Evolutionary conservation across 2,888 invertebrate genomes (phyloP), one percentile per base, ranked within the genome.

Genomic region (Oscheius sp.): DNA sequence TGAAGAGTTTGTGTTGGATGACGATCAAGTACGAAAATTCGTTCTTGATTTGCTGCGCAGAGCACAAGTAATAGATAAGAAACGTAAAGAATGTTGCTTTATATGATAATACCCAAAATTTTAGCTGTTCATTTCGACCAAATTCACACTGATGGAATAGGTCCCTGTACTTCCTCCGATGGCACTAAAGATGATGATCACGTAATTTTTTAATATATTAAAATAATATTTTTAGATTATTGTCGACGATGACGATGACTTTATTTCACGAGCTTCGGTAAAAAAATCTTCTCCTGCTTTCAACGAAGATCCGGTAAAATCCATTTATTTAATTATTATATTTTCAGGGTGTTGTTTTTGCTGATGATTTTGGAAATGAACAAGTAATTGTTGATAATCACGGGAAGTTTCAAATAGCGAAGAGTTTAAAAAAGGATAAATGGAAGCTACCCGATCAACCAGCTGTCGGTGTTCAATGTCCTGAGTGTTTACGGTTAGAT

Each of bases 341-440:
- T 36, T 26, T 62, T 47, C 17, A 71, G 73, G 71, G 64, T 9
- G 59, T 77, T 8, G 77, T 80, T 8, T 80, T 74, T 49, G 80
- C 81, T 24, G 81, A 81, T 50, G 81, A 81, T 44, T 76, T 75
- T 45, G 70, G 69, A n/a, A 63, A 59, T n/a, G 79, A 80, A 8
- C 68, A 61, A 32, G 36, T 64, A 51, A 44, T 67, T 30, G 54
- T 65, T 26, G 61, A 54, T 5, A 70, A 51, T 4, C 73, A 63
- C 2, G 68, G 62, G 14, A 44, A 47, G 14, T 33, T 64, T 32
- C 30, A 49, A 17, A 14, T 67, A 20, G 50, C 51, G 6, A 49
- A 30, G 8, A 68, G 61, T 44, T n/a, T n/a, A n/a, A n/a, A n/a
- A n/a, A 67, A 66, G 3, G 50, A 45, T 17, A 75, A 75, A 38